A percentile compares a stretch with the other conserved stretches of the same genome.
These are phyloP conservation scores for Carabus problematicus DNA, from an alignment of 2,888 invertebrate genomes.

Conservation along the genomic window DNA sequence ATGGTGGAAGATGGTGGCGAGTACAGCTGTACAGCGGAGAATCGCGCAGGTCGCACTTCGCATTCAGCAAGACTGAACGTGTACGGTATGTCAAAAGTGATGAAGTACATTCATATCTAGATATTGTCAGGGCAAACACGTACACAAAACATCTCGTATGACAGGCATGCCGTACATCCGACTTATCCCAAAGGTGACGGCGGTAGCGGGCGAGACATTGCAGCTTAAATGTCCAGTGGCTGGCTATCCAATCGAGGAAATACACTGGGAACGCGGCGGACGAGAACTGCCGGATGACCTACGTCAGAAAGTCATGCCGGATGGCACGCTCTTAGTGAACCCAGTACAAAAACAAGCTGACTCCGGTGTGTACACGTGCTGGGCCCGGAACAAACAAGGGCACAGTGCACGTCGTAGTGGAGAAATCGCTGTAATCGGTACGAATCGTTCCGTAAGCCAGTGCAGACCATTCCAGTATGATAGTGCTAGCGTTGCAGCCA, in stretches of 20 bases:
- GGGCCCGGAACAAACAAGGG: conserved; percentile 79
- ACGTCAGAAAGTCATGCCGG: conserved; percentile 75
- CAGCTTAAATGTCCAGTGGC: conserved; percentile 82
- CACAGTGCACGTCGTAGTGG: conserved; percentile 76
- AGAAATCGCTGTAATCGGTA: conserved; percentile 80
- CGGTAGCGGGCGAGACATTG: conserved; percentile 78
- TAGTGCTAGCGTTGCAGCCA: not conserved
- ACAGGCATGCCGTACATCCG: conserved; percentile 80
- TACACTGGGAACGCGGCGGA: conserved; percentile 80
- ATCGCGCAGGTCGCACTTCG: conserved; percentile 74
- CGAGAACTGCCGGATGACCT: conserved; percentile 80
- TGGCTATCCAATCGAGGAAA: conserved; percentile 81
- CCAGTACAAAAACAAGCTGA: conserved; percentile 78
- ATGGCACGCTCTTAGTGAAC: conserved; percentile 77
- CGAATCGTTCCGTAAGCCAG: conserved; percentile 53
- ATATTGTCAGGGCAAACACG: not conserved
- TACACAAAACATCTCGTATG: conserved; percentile 5
- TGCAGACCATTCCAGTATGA: not conserved
- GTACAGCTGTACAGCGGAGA: conserved; percentile 78
- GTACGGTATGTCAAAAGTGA: conserved; percentile 68
- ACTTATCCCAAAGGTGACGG: conserved; percentile 80
- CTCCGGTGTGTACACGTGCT: conserved; percentile 82
- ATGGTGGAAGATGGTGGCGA: conserved; percentile 83
- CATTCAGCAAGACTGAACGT: conserved; percentile 82
- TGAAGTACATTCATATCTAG: not conserved